These are phyloP conservation scores for Tenualosa thibaudeaui DNA, from an alignment of 2,797 vertebrate species.

Conservation along the genomic window DNA sequence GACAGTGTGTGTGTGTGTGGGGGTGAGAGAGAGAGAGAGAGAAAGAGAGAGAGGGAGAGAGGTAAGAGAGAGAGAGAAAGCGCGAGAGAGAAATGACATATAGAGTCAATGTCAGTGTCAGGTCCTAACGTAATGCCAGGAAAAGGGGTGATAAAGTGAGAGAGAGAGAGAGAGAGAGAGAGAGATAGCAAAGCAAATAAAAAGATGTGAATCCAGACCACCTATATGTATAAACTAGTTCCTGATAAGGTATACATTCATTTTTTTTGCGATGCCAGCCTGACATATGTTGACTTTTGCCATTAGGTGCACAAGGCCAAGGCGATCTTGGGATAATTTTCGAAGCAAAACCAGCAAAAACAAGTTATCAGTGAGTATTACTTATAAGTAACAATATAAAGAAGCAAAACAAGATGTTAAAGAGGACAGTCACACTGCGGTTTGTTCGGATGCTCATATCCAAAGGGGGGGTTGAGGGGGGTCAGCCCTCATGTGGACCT, in stretches of 20 bases:
- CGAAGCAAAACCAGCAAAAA: background rate
- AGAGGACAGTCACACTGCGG: background rate
- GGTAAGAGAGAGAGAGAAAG: slow-evolving; percentile 49
- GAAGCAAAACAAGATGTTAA: too few relatives aligned
- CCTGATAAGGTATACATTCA: background rate
- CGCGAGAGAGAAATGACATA: slow-evolving; percentile 66
- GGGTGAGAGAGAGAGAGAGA: slow-evolving; percentile 29
- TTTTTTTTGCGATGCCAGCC: background rate
- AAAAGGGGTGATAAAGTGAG: slow-evolving; percentile 62
- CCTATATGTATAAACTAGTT: slow-evolving; percentile 35
- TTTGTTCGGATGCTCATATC: background rate
- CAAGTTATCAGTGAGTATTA: background rate
- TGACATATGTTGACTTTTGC: background rate
- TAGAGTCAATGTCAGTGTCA: slow-evolving; percentile 74
- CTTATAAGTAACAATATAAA: background rate
- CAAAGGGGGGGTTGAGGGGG: background rate
- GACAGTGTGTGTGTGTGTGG: slow-evolving; percentile 46
- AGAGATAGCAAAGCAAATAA: slow-evolving; percentile 26
- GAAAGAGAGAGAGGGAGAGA: slow-evolving; percentile 26
- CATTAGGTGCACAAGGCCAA: background rate
- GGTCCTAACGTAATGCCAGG: slow-evolving; percentile 74
- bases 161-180: slow-evolving; percentile 52
- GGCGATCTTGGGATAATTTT: background rate
- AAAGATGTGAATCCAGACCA: slow-evolving; percentile 32
- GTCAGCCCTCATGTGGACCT: background rate